A percentile compares a stretch with the other conserved stretches of the same genome.
These are phyloP conservation scores for Chinchilla lanigera DNA, from an alignment of 2,113 vertebrate species.

Conservation along the genomic window DNA sequence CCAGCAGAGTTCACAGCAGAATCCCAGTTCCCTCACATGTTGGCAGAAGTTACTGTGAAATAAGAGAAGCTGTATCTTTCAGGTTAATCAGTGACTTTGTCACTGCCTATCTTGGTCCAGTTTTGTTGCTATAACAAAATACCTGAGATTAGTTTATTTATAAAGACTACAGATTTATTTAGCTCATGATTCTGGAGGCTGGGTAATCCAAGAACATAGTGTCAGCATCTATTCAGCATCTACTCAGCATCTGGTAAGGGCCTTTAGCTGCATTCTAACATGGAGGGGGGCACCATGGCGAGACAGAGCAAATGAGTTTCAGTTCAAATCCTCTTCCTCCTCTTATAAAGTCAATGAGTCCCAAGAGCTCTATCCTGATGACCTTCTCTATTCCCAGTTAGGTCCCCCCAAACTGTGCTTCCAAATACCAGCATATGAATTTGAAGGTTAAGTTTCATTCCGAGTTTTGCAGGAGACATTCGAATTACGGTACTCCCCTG, in stretches of 20 bases:
- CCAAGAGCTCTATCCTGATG: background rate
- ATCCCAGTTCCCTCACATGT: background rate
- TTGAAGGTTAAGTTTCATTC: background rate
- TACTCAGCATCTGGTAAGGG: background rate
- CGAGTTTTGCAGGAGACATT: background rate
- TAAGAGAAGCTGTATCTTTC: background rate
- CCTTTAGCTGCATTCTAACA: background rate
- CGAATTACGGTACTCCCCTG: background rate
- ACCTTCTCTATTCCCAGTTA: background rate
- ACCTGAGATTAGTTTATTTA: background rate
- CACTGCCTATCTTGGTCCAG: background rate
- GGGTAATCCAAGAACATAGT: background rate
- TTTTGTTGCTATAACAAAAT: background rate
- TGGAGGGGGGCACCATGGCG: background rate
- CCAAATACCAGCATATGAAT: background rate
- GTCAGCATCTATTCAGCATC: background rate
- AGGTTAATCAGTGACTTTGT: background rate
- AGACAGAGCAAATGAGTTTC: background rate
- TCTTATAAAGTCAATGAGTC: background rate
- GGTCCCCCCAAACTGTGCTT: background rate
- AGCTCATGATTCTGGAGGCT: background rate
- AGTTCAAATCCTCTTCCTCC: background rate
- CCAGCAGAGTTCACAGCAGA: background rate
- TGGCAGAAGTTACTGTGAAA: background rate
- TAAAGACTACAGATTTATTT: background rate